These are phyloP conservation scores for Megalops atlanticus DNA, from an alignment of 2,113 vertebrate genomes.

Conservation along the genomic window DNA sequence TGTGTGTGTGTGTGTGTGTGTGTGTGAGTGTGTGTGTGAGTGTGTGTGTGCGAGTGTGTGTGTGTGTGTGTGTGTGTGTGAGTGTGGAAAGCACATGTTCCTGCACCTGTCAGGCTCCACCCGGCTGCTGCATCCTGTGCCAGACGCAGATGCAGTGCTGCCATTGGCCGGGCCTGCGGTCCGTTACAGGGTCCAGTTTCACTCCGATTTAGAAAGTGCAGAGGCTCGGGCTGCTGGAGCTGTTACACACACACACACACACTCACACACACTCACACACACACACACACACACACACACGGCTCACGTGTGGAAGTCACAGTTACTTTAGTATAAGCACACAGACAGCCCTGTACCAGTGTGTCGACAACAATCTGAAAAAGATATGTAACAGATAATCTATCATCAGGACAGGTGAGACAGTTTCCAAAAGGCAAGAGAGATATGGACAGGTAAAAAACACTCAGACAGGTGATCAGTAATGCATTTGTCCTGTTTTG, in stretches of 20 bases:
- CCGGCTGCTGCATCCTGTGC: conserved; percentile 28
- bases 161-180: conserved; percentile 60
- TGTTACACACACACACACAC: neutral
- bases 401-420: too few species aligned
- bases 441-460: neutral
- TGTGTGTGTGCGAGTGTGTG: conserved; percentile 16
- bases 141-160: conserved; percentile 16
- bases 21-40: neutral
- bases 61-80: conserved; percentile 13
- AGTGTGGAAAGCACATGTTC: conserved; percentile 10
- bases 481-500: conserved; percentile 17
- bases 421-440: too few species aligned
- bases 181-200: conserved; percentile 69
- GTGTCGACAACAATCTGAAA: too few species aligned
- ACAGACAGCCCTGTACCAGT: too few species aligned
- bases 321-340: too few species aligned
- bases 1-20: conserved; percentile 10
- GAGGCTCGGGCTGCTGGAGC: too few species aligned
- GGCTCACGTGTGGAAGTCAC: too few species aligned
- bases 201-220: conserved; percentile 74
- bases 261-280: neutral
- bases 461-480: neutral
- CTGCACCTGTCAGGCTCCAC: conserved; percentile 35
- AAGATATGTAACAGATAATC: too few species aligned
- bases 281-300: neutral